These are phyloP conservation scores for Cataglyphis altisquamis DNA, from an alignment of 2,888 invertebrate species.

Conservation along the genomic window DNA sequence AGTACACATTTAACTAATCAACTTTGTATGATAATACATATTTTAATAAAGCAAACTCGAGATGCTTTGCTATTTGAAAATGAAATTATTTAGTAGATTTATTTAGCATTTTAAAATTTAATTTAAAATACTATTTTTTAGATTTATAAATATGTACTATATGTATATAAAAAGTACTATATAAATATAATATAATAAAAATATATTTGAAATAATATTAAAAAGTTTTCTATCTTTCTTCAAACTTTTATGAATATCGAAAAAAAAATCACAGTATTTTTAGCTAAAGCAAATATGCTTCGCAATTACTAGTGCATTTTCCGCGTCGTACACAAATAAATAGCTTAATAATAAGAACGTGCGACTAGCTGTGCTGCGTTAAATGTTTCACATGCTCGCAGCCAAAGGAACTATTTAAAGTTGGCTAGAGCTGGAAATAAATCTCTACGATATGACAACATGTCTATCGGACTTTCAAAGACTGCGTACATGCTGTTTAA, in stretches of 20 bases:
- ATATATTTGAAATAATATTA: conserved; percentile 4
- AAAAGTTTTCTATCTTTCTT: neutral
- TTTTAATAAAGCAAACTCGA: neutral
- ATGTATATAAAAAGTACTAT: too few species aligned
- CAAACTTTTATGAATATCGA: neutral
- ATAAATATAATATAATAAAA: neutral
- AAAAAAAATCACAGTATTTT: conserved; percentile 1
- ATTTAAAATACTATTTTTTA: neutral
- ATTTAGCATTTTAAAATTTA: too few species aligned
- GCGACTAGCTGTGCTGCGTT: conserved; percentile 43
- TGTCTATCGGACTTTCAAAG: conserved; percentile 6
- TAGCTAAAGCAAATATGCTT: neutral
- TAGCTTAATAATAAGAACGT: conserved; percentile 47
- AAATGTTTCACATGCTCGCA: conserved; percentile 50
- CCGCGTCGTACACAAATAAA: conserved; percentile 13
- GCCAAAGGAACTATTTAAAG: conserved; percentile 56
- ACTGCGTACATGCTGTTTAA: conserved; percentile 3
- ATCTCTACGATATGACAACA: conserved; percentile 51
- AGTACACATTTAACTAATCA: neutral
- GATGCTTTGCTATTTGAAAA: neutral
- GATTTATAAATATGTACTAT: neutral
- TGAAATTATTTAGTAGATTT: neutral
- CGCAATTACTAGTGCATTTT: conserved; percentile 10
- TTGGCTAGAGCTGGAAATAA: conserved; percentile 57
- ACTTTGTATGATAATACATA: conserved; percentile 14